These are phyloP conservation scores for Drosophila aldrichi DNA, from an alignment of 2,888 invertebrate genomes.

Conservation along the genomic window DNA sequence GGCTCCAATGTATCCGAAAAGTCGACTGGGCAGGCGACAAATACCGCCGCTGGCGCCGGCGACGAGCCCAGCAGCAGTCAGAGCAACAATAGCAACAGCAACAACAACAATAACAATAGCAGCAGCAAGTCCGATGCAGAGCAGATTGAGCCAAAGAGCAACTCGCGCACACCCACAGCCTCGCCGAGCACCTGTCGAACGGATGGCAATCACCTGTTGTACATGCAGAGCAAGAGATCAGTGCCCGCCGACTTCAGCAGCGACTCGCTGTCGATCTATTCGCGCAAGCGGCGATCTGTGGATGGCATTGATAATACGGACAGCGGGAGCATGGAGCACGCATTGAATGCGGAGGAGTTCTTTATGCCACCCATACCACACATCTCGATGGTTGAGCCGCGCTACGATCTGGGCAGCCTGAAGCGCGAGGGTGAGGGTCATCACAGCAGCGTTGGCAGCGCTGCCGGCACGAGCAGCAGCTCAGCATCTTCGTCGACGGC, in stretches of 20 bases:
- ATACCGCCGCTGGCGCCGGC: conserved; percentile 37
- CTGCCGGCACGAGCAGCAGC: conserved; percentile 28
- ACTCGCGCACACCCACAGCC: conserved; percentile 61
- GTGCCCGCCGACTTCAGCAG: conserved; percentile 79
- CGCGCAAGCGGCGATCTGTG: conserved; percentile 80
- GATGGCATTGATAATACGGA: conserved; percentile 70
- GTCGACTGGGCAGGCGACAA: conserved; percentile 70
- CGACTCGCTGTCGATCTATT: conserved; percentile 83
- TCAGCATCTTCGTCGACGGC: conserved; percentile 58
- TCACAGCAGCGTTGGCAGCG: conserved; percentile 43
- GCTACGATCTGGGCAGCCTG: conserved; percentile 83
- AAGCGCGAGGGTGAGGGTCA: conserved; percentile 83
- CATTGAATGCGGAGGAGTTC: conserved; percentile 83
- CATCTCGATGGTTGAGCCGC: conserved; percentile 84
- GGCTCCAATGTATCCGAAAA: conserved; percentile 77
- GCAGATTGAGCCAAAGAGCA: conserved; percentile 55
- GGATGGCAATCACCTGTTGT: conserved; percentile 47
- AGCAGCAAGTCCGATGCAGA: conserved; percentile 54
- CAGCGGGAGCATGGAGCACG: conserved; percentile 79
- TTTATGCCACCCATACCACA: conserved; percentile 84
- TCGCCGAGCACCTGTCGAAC: conserved; percentile 61
- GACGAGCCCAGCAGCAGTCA: conserved; percentile 55
- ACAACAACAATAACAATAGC: conserved; percentile 29
- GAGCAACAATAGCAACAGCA: conserved; percentile 49
- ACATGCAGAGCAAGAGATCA: conserved; percentile 69